Evolutionary conservation across 2,888 invertebrate genomes (phyloP), one percentile per base, ranked within the genome.

Genomic region (Leptogaster cylindrica): DNA sequence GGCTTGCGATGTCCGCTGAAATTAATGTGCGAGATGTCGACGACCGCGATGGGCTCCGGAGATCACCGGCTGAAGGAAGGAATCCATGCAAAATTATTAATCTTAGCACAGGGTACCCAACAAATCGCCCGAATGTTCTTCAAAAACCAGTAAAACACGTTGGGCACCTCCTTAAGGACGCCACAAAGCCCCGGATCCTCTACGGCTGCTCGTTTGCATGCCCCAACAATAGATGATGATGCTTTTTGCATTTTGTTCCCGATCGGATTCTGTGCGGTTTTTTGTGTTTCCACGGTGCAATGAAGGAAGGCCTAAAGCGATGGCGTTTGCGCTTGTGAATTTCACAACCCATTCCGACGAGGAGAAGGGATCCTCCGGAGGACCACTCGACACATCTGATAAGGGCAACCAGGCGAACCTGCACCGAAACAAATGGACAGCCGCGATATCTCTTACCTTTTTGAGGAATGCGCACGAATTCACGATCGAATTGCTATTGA

Each of bases 131-230:
- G 23, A 55, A 41, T 14, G 41, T 41, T 16, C 41, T 41, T 41
- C 16, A 41, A 25, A 55, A 55, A 55, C 55, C 55, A 55, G 55
- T 55, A 55, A 55, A 55, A 55, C 55, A 55, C 55, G 55, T 55
- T 55, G 41, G 16, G 12, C 20, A 36, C 23, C 55, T 55, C 55
- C 55, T 55, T 55, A 55, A 55, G 55, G 55, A 55, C 36, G 55
- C 55, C 55, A 55, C 36, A 33, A 36, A 28, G n/a, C n/a, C n/a
- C n/a, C n/a, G n/a, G 23, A 55, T 36, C 52, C 52, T 52, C 52
- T 50, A 14, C 14, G 16, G 41, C 36, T 36, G 20, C 55, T 55
- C 55, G 36, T 55, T 55, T 55, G 55, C 55, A 55, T 55, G 39
- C 18, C 23, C n/a, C n/a, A n/a, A n/a, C n/a, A n/a, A n/a, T n/a